These are phyloP conservation scores for Alligator mississippiensis DNA, from an alignment of 2,113 vertebrate species.

Conservation along the genomic window DNA sequence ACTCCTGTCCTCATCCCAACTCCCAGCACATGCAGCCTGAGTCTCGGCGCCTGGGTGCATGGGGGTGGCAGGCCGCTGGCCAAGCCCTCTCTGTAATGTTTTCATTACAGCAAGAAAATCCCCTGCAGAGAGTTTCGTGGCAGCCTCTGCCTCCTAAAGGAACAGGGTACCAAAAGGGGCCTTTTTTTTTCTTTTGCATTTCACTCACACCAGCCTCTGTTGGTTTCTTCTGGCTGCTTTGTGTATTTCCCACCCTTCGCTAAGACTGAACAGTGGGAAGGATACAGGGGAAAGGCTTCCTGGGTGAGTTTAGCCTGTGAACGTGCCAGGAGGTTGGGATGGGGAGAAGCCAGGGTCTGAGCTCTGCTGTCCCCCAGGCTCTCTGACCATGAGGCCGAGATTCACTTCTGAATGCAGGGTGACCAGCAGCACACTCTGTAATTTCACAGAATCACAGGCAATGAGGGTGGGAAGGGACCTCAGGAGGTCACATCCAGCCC, in stretches of 20 bases:
- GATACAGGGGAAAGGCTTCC: too few relatives aligned
- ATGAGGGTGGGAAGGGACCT: too few relatives aligned
- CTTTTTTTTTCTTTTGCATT: fast-evolving
- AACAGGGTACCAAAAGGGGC: fast-evolving
- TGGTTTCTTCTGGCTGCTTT: fast-evolving
- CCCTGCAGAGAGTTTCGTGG: background rate
- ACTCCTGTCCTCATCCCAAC: too few relatives aligned
- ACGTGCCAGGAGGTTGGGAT: background rate
- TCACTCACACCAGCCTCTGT: too few relatives aligned
- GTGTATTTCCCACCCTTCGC: fast-evolving
- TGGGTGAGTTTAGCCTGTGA: too few relatives aligned
- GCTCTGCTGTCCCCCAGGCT: background rate
- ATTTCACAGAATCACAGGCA: too few relatives aligned
- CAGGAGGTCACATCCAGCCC: too few relatives aligned
- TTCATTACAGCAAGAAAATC: background rate
- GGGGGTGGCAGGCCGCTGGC: background rate
- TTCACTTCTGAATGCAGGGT: background rate
- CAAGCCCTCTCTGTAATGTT: fast-evolving
- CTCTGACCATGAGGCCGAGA: background rate
- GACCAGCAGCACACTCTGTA: too few relatives aligned
- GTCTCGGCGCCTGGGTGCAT: fast-evolving
- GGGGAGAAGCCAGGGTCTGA: background rate
- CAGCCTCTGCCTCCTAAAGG: fast-evolving
- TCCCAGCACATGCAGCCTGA: too few relatives aligned
- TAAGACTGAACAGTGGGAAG: background rate